Conservation (phyloP, 2,113 vertebrate genomes). For the Pyxicephalus adspersus region DNA sequence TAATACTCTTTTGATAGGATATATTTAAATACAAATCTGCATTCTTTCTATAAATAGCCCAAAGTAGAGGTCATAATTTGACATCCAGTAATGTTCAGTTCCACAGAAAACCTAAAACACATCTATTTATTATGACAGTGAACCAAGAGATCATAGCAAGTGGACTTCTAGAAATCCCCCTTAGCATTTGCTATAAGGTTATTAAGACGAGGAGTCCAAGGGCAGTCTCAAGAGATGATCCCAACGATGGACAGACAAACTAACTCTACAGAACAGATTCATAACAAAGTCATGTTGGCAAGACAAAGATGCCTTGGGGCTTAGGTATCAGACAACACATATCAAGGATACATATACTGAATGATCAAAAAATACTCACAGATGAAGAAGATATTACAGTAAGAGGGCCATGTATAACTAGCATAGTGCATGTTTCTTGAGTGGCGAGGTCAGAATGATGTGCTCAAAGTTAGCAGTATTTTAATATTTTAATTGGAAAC, state of each 20-base stretch:
- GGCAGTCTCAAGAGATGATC: slow-evolving; percentile 35
- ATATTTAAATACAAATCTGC: neutral
- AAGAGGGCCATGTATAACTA: too few relatives aligned
- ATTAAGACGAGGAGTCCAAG: slow-evolving; percentile 40
- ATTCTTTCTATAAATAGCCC: slow-evolving; percentile 20
- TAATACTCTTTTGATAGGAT: neutral
- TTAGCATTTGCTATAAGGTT: slow-evolving; percentile 34
- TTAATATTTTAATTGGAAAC: too few relatives aligned
- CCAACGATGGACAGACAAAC: slow-evolving; percentile 33
- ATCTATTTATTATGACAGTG: slow-evolving; percentile 53
- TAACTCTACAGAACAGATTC: slow-evolving; percentile 41
- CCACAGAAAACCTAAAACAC: slow-evolving; percentile 10
- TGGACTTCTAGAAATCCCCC: slow-evolving; percentile 42
- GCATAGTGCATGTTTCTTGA: too few relatives aligned
- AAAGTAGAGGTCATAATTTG: slow-evolving; percentile 31
- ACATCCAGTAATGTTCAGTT: slow-evolving; percentile 17
- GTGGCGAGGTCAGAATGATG: too few relatives aligned
- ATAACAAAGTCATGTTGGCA: slow-evolving; percentile 37
- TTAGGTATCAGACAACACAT: slow-evolving; percentile 6
- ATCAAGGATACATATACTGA: neutral
- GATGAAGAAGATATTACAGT: too few relatives aligned
- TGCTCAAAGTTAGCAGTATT: too few relatives aligned
- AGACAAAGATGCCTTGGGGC: slow-evolving; percentile 32
- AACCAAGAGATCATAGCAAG: slow-evolving; percentile 36
- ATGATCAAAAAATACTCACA: neutral